Evolutionary conservation across 1,140 invertebrate genomes (phyloP).

Genomic region (Cardiocondyla obscurior): DNA sequence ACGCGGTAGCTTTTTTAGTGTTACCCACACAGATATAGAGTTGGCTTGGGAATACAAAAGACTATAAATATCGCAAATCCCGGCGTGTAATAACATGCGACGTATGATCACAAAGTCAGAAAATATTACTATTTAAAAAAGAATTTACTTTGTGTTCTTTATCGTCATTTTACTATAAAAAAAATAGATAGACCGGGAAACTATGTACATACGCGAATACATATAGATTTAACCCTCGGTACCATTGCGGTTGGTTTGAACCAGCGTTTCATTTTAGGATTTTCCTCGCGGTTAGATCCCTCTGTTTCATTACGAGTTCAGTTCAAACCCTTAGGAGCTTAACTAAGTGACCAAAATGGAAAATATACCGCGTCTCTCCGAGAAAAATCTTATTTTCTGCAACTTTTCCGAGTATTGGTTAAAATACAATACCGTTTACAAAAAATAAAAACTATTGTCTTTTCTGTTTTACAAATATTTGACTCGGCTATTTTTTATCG

Average conservation of each 20-base stretch:
- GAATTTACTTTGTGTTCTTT: background rate
- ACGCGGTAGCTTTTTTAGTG: background rate
- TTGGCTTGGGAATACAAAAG: background rate
- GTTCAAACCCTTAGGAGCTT: conserved; percentile 9
- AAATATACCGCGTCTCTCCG: background rate
- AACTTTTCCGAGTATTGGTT: background rate
- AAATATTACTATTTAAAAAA: conserved; percentile 9
- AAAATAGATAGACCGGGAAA: background rate
- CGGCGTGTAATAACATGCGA: background rate
- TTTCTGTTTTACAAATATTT: background rate
- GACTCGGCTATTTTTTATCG: background rate
- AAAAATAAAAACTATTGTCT: background rate
- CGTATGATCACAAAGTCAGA: background rate
- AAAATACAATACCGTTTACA: background rate
- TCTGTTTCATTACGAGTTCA: background rate
- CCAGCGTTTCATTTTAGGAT: conserved; percentile 24
- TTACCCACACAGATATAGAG: background rate
- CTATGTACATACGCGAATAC: too few relatives aligned
- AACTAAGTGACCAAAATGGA: background rate
- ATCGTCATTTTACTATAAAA: background rate
- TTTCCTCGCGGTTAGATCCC: background rate
- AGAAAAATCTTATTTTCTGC: background rate
- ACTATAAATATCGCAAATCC: background rate
- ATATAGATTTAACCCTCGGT: background rate
- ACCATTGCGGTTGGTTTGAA: conserved; percentile 6